Evolutionary conservation across 2,888 invertebrate genomes (phyloP).

Genomic region (Rotaria magnacalcarata): DNA sequence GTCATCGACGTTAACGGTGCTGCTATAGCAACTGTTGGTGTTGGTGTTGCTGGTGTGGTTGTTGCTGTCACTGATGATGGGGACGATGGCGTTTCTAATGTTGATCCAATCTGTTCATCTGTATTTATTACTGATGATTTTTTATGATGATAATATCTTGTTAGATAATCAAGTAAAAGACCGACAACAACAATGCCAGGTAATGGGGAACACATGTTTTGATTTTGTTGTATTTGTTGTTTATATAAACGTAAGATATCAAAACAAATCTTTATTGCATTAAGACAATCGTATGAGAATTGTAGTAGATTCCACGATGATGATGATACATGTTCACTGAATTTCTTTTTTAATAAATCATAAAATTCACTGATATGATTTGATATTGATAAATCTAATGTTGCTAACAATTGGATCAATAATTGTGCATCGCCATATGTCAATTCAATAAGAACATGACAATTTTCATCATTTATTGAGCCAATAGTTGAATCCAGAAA

Average conservation of each 20-base stretch:
- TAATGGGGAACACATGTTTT: background rate
- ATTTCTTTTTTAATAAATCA: slow-evolving; percentile 4
- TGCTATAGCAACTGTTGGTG: background rate
- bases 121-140: background rate
- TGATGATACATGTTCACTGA: background rate
- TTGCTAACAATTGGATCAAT: background rate
- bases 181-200: slow-evolving; percentile 30
- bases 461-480: background rate
- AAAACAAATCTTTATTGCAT: slow-evolving; percentile 10
- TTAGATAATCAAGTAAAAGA: slow-evolving; percentile 30
- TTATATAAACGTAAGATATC: slow-evolving; percentile 26
- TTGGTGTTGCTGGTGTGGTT: background rate
- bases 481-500: background rate
- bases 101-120: slow-evolving; percentile 14
- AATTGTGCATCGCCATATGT: slow-evolving; percentile 30
- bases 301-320: background rate
- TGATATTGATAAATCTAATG: background rate
- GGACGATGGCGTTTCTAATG: background rate
- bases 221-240: slow-evolving; percentile 13
- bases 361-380: background rate
- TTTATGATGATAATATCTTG: slow-evolving; percentile 20
- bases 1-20: background rate
- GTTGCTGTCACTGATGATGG: background rate
- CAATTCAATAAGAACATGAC: slow-evolving; percentile 22
- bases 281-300: background rate